phyloP scores from a whole-genome alignment of 2,888 invertebrate genomes.

The Panzeria rudis region DNA sequence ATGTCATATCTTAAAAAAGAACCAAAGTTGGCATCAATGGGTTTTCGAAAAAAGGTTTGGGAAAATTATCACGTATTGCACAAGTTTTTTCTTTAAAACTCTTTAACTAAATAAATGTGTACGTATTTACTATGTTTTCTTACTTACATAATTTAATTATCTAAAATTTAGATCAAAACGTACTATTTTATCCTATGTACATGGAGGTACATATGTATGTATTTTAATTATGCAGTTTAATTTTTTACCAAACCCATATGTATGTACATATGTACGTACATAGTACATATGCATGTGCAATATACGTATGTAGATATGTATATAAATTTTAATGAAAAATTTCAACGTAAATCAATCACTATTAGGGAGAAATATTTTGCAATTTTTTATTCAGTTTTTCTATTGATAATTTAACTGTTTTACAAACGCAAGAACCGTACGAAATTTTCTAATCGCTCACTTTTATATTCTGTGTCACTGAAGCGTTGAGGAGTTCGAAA shows the following conservation, averaged over 20 bases:
- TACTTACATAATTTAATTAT: too few species aligned
- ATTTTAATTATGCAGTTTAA: background rate
- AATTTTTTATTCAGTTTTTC: conserved; percentile 3
- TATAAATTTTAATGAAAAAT: background rate
- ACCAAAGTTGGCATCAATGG: too few species aligned
- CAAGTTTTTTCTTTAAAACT: too few species aligned
- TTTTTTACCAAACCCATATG: background rate
- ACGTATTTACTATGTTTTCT: too few species aligned
- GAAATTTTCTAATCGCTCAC: conserved; percentile 35
- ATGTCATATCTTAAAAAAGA: too few species aligned
- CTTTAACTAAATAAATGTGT: too few species aligned
- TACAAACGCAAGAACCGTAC: conserved; percentile 3
- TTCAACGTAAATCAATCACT: background rate
- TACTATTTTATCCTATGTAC: background rate
- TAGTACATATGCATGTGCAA: background rate
- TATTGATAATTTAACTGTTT: conserved; percentile 22
- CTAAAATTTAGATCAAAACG: too few species aligned
- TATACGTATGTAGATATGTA: background rate
- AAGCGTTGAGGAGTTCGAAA: conserved; percentile 62
- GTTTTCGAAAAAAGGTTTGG: too few species aligned
- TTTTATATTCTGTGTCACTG: conserved; percentile 46
- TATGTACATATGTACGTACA: background rate
- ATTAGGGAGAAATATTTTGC: background rate
- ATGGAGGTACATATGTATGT: background rate
- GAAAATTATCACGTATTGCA: too few species aligned